These are phyloP conservation scores for Dynastes tityus DNA, from an alignment of 2,888 invertebrate species.

Conservation along the genomic window DNA sequence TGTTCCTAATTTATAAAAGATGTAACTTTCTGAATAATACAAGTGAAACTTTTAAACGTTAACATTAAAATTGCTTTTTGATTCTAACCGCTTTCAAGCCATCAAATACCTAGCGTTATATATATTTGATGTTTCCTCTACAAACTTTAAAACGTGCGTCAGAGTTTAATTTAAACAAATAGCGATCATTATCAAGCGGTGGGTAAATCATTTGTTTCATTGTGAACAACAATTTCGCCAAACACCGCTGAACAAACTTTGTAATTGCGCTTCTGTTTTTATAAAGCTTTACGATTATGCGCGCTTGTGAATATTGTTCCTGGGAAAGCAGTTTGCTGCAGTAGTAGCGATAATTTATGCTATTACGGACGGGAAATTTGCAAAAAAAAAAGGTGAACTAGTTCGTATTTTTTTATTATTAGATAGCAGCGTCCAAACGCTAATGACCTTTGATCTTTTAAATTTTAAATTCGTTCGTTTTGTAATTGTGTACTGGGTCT, in stretches of 20 bases:
- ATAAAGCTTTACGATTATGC: slow-evolving; percentile 36
- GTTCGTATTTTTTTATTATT: slow-evolving; percentile 2
- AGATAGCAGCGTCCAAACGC: not conserved
- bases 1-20: too few species aligned
- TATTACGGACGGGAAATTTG: slow-evolving; percentile 14
- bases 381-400: slow-evolving; percentile 2
- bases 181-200: slow-evolving; percentile 39
- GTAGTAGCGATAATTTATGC: slow-evolving; percentile 27
- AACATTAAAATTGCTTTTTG: not conserved
- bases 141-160: slow-evolving; percentile 20
- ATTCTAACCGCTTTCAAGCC: not conserved
- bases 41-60: not conserved
- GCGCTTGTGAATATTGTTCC: slow-evolving; percentile 29
- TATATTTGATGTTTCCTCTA: slow-evolving; percentile 7
- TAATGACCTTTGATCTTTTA: slow-evolving; percentile 2
- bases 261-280: slow-evolving; percentile 41
- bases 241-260: slow-evolving; percentile 42
- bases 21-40: too few species aligned
- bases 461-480: not conserved
- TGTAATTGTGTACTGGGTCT: not conserved
- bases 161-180: slow-evolving; percentile 41
- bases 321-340: slow-evolving; percentile 26
- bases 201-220: slow-evolving; percentile 39
- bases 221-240: slow-evolving; percentile 29
- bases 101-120: not conserved